Percentiles rank a stretch among this genome's conserved stretches.
phyloP scores from a whole-genome alignment of 2,113 vertebrate genomes.

The Eulacestoma nigropectus region DNA sequence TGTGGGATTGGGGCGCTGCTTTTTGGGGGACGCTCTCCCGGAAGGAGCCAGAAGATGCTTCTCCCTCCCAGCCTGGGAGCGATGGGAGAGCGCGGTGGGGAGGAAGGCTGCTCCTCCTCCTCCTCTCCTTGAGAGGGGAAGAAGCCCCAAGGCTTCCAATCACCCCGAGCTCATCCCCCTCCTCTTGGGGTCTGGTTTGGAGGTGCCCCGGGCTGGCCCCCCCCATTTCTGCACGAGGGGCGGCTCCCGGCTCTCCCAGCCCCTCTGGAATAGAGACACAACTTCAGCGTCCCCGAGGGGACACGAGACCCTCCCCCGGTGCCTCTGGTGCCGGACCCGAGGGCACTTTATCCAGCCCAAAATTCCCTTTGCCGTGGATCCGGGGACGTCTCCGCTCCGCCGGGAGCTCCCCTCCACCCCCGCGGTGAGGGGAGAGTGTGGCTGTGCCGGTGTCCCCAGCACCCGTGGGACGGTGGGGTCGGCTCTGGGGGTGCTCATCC shows the following conservation, averaged over 20 bases:
- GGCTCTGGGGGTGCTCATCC: accelerated
- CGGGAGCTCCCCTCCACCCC: accelerated
- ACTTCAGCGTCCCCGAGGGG: accelerated
- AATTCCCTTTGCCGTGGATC: neutral
- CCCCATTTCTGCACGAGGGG: accelerated
- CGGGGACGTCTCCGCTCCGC: accelerated
- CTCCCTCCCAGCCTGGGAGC: neutral
- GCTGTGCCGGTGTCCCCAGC: accelerated
- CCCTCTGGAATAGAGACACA: neutral
- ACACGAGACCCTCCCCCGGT: accelerated
- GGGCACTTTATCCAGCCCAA: accelerated
- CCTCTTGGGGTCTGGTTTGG: neutral
- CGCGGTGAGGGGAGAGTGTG: accelerated
- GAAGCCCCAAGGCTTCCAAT: neutral
- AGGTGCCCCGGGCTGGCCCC: accelerated
- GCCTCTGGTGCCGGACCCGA: neutral
- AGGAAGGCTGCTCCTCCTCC: neutral
- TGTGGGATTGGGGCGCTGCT: neutral
- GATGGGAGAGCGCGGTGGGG: neutral
- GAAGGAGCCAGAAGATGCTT: neutral
- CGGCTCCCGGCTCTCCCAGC: accelerated
- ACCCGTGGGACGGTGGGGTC: accelerated
- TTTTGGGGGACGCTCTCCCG: neutral
- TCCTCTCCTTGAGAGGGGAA: neutral
- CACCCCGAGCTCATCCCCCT: neutral